A percentile compares a stretch with the other conserved stretches of the same genome.
Conservation (phyloP, 2,113 vertebrate species). For the Mustela lutreola region DNA sequence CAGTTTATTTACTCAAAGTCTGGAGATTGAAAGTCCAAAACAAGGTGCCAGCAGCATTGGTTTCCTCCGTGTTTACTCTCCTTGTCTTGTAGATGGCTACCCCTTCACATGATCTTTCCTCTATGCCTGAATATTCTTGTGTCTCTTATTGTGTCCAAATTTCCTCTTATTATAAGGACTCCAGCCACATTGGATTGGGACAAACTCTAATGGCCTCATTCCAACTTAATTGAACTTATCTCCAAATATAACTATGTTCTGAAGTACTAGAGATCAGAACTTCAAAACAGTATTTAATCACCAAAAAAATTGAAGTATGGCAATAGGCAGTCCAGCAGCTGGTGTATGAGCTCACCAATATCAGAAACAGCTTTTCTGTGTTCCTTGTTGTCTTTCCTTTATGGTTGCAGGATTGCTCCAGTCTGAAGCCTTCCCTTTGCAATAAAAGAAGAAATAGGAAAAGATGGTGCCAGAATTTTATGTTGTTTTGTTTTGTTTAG, state of each 20-base stretch:
- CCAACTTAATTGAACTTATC: neutral
- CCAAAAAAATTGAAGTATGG: neutral
- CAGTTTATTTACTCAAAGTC: neutral
- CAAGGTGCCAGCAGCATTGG: neutral
- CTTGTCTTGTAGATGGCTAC: neutral
- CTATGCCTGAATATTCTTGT: neutral
- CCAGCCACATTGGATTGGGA: neutral
- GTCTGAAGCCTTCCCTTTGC: neutral
- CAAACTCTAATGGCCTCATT: neutral
- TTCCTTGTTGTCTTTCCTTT: neutral
- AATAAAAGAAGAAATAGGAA: neutral
- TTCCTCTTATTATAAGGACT: neutral
- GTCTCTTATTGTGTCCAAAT: neutral
- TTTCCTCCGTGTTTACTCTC: neutral
- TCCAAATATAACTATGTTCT: neutral
- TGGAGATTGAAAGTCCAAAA: neutral
- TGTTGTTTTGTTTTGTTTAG: neutral
- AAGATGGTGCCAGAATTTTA: neutral
- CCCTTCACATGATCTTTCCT: neutral
- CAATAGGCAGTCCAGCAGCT: neutral
- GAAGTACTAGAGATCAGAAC: neutral
- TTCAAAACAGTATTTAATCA: neutral
- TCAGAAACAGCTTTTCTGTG: neutral
- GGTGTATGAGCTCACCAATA: neutral
- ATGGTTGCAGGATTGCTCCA: no score